phyloP scores from a whole-genome alignment of 2,888 invertebrate species.

The Synergus japonicus region DNA sequence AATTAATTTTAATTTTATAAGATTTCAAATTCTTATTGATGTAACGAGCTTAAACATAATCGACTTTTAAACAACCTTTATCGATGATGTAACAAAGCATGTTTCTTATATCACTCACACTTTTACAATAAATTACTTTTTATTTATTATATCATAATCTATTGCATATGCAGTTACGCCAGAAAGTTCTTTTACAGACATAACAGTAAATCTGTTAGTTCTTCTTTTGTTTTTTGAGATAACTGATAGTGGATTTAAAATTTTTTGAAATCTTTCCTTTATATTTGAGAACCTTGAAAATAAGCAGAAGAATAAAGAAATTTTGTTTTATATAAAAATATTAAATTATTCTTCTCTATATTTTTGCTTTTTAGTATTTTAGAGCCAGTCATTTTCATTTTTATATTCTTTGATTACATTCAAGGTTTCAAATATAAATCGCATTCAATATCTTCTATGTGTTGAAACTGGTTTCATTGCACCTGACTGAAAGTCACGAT shows the following conservation, averaged over 20 bases:
- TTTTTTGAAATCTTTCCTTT: neutral
- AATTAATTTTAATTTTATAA: too few species aligned
- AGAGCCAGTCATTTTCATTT: neutral
- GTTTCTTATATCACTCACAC: conserved; percentile 19
- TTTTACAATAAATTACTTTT: conserved; percentile 23
- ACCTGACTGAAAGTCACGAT: conserved; percentile 12
- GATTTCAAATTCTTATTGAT: neutral
- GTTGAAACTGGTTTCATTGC: neutral
- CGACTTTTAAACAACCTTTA: neutral
- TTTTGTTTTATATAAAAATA: conserved; percentile 43
- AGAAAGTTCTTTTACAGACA: conserved; percentile 11
- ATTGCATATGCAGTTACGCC: conserved; percentile 34
- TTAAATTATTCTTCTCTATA: conserved; percentile 17
- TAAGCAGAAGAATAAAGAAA: neutral
- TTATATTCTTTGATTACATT: neutral
- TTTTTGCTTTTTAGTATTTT: too few species aligned
- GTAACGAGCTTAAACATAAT: too few species aligned
- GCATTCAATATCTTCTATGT: neutral
- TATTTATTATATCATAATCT: conserved; percentile 21
- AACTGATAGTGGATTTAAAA: conserved; percentile 41
- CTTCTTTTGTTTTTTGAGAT: conserved; percentile 46
- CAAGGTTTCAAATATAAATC: neutral
- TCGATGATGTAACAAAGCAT: conserved; percentile 25
- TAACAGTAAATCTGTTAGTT: conserved; percentile 30
- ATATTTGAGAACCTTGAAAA: neutral